Evolutionary conservation across 1,140 invertebrate genomes (phyloP), one percentile per base, ranked within the genome.

Genomic region (Oedothorax gibbosus): DNA sequence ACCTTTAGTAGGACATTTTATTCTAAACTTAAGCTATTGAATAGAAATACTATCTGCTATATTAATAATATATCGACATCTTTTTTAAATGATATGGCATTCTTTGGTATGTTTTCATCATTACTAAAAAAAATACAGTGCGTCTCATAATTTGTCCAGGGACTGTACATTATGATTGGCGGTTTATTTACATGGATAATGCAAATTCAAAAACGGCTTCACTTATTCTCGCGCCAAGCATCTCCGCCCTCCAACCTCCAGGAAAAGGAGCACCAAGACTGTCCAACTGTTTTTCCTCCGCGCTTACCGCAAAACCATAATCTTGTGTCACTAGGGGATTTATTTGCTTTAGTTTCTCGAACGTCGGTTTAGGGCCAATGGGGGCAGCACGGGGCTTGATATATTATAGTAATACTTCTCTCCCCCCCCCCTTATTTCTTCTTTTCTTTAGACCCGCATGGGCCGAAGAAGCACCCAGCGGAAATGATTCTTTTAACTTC

Each of bases 241-340:
- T 35, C 12, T 4, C 66, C 35, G 4, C 7, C 20, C 14, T 35
- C 35, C 1, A 35, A 35, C 35, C 35, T 35, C 35, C 35, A 35
- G 35, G 64, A 79, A 80, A 80, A 73, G 60, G 80, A 75, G 69
- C 62, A 15, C 54, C 56, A 50, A 50, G 62, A 69, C 50, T 68
- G 64, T 62, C 68, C 77, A 62, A 66, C 64, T 83, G 80, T 83
- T 83, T 83, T 68, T 75, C 80, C 66, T 73, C 69, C 66, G 35
- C 66, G 35, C 51, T 78, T 66, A 85, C 83, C 83, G 56, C 83
- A 85, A 85, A 85, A 85, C 83, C 83, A 85, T 85, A 85, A 85
- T 85, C 83, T 85, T 85, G 73, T 85, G 83, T 85, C 83, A 85
- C 83, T 85, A 51, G 83, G 81, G 83, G 83, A 85, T 85, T 85